phyloP scores from a whole-genome alignment of 2,888 invertebrate genomes.

The Meandrusa payeni region DNA sequence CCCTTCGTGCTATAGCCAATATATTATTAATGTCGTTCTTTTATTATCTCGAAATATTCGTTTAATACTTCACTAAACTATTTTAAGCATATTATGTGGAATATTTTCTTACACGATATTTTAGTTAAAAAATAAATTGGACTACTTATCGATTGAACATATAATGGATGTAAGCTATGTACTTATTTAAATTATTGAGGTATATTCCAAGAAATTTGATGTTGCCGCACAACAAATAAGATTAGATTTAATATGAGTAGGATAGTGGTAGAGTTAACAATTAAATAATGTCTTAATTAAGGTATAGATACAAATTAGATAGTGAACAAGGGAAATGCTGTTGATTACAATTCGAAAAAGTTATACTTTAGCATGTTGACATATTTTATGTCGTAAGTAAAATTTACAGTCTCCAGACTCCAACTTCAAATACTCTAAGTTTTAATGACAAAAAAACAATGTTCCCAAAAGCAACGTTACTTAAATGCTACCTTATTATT shows the following conservation, averaged over 20 bases:
- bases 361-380: conserved; percentile 15
- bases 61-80: neutral
- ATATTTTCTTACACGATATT: conserved; percentile 1
- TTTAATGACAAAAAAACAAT: conserved; percentile 32
- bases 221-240: conserved; percentile 17
- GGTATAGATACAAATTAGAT: conserved; percentile 16
- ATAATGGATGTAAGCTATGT: too few species aligned
- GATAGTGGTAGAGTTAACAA: conserved; percentile 12
- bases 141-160: too few species aligned
- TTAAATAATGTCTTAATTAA: conserved; percentile 15
- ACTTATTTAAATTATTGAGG: conserved; percentile 1
- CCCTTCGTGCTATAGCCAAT: too few species aligned
- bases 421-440: conserved; percentile 26
- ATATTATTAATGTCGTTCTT: too few species aligned
- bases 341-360: conserved; percentile 18
- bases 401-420: conserved; percentile 30
- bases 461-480: conserved; percentile 28
- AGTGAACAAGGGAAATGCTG: conserved; percentile 19
- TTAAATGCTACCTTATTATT: conserved; percentile 34
- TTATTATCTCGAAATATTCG: neutral
- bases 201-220: conserved; percentile 2
- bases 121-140: neutral
- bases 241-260: conserved; percentile 6
- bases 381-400: conserved; percentile 6
- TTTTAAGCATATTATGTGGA: conserved; percentile 1